phyloP scores from a whole-genome alignment of 1,140 invertebrate species.

The Cydia strobilella region DNA sequence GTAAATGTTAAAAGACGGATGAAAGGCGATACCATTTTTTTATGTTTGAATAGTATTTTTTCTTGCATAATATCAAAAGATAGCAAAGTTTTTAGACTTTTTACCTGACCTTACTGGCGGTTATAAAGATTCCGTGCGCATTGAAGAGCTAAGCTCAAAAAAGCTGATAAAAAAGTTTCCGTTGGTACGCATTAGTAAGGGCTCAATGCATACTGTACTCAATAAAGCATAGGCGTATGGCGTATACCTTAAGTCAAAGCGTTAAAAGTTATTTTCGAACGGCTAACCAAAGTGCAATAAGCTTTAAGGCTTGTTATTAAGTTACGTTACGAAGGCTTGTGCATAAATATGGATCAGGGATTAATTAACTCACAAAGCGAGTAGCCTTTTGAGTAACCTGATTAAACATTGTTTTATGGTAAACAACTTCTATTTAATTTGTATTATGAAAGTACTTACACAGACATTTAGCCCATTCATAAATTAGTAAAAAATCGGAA shows the following conservation, averaged over 20 bases:
- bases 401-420: constrained; percentile 1
- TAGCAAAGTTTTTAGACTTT: constrained; percentile 31
- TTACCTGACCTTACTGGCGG: constrained; percentile 36
- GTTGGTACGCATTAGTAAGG: constrained; percentile 43
- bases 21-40: constrained; percentile 17
- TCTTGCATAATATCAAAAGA: constrained; percentile 7
- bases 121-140: constrained; percentile 43
- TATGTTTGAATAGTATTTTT: neutral
- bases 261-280: neutral
- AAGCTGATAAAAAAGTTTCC: constrained; percentile 44
- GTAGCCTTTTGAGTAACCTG: constrained; percentile 1
- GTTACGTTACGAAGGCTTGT: neutral
- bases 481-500: too few relatives aligned
- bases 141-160: constrained; percentile 40
- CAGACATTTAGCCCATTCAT: too few relatives aligned
- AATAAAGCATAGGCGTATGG: neutral
- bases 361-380: constrained; percentile 7
- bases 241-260: neutral
- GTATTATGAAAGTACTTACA: too few relatives aligned
- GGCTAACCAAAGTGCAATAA: neutral
- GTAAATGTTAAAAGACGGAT: neutral
- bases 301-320: neutral
- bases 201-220: constrained; percentile 31
- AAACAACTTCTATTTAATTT: neutral
- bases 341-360: constrained; percentile 15